Base-by-base conservation (phyloP, 2,888 invertebrate species). In the Papilio gigon region DNA sequence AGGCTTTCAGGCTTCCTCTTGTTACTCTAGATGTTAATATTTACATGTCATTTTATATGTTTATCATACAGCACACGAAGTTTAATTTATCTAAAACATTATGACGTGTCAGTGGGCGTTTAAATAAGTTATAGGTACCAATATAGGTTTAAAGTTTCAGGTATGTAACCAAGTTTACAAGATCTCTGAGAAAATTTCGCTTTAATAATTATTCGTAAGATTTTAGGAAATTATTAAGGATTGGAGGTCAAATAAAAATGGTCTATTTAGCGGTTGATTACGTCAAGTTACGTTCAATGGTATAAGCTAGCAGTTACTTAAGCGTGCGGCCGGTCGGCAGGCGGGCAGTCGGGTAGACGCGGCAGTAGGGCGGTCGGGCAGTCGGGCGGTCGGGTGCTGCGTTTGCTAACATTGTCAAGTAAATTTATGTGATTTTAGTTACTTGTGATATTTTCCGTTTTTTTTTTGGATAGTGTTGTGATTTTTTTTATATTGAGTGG, bases 331-430 rank as follows among this genome's bases (percentile, higher is more conserved):
- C 84, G 80, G 65, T 0, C 11, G 35, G 58, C 4, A 12, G 22
- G 42, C 70, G 67, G 60, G 75, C 84, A 87, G 88, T 88, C 67
- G 72, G 70, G 81, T 83, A 82, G 81, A 73, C 85, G 85, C 87
- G 80, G 80, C 74, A n/a, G n/a, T n/a, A n/a, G n/a, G 35, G 58
- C 4, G 8, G 22, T 42, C 70, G 67, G 60, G 75, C 84, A 87
- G 88, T 88, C 67, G 72, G 70, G 81, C 87, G 80, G 80, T n/a
- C 74, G 71, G 4, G 17, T 65, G 77, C 76, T 76, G 85, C 83
- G 85, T 83, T 84, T 84, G 85, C 84, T 75, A 74, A 80, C 75
- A 77, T 75, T 76, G 75, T 77, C 84, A 82, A 84, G 84, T 84
- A 86, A 84, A 77, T 83, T 83, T 81, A 82, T 82, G 77, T 73